Evolutionary conservation across 2,888 invertebrate genomes (phyloP).

Genomic region (Alsophila aescularia): DNA sequence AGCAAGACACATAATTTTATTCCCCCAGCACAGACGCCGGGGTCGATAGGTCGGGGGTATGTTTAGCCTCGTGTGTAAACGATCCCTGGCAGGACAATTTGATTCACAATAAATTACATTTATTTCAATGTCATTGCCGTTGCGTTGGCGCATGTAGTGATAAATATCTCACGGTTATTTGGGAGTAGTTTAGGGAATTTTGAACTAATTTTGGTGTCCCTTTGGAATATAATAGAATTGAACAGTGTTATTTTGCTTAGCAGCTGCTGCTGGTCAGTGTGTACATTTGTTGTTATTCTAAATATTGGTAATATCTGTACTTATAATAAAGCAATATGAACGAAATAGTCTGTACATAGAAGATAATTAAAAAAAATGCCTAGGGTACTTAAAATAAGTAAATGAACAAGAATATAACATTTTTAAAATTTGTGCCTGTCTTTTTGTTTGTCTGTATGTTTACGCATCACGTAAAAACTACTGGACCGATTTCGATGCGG

Average conservation of each 20-base stretch:
- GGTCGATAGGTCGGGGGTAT: constrained; percentile 62
- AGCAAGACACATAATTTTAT: constrained; percentile 72
- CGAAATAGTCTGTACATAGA: too few relatives aligned
- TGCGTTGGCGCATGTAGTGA: constrained; percentile 44
- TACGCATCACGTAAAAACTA: too few relatives aligned
- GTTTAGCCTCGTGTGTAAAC: constrained; percentile 72
- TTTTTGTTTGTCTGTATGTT: too few relatives aligned
- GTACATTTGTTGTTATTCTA: too few relatives aligned
- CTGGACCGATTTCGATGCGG: too few relatives aligned
- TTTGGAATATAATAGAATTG: background rate
- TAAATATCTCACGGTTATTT: constrained; percentile 3
- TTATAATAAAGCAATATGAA: too few relatives aligned
- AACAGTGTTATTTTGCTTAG: background rate
- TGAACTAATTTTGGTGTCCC: background rate
- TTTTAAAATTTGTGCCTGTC: too few relatives aligned
- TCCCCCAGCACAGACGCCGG: constrained; percentile 60
- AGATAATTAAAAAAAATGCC: too few relatives aligned
- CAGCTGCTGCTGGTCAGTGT: too few relatives aligned
- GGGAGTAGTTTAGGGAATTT: background rate
- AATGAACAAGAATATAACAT: too few relatives aligned
- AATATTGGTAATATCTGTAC: too few relatives aligned
- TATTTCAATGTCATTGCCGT: constrained; percentile 60
- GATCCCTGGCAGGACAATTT: constrained; percentile 68
- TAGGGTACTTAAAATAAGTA: too few relatives aligned
- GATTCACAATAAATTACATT: constrained; percentile 72